These are phyloP conservation scores for Entomobrya proxima DNA, from an alignment of 2,888 invertebrate species.

Conservation along the genomic window DNA sequence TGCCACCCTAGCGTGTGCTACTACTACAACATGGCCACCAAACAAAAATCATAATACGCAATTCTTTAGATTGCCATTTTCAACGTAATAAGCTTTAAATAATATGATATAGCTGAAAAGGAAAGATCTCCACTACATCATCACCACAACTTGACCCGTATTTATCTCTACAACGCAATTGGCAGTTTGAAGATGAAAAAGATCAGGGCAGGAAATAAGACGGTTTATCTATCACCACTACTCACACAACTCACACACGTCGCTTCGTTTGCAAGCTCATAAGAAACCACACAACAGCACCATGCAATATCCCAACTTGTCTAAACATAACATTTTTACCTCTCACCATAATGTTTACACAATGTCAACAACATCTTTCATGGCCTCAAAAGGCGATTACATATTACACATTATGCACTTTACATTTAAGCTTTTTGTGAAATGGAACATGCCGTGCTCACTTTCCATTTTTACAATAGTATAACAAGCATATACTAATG, in stretches of 20 bases:
- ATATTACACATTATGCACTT: neutral
- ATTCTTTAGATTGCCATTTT: no score
- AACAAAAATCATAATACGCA: no score
- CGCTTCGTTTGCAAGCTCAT: neutral
- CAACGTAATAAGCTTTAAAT: no score
- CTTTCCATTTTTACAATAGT: no score
- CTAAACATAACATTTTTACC: conserved; percentile 64
- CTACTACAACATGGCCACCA: neutral
- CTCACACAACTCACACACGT: conserved; percentile 18
- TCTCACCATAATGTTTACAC: conserved; percentile 65
- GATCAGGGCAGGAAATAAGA: neutral
- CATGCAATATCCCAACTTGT: conserved; percentile 52
- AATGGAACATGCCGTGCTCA: neutral
- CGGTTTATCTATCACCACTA: conserved; percentile 12
- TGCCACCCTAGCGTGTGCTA: conserved; percentile 2
- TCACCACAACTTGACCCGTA: conserved; percentile 25
- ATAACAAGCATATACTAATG: no score
- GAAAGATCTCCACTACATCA: neutral
- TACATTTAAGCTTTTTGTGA: neutral
- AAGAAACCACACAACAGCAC: neutral
- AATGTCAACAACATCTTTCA: conserved; percentile 64
- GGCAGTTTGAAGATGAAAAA: conserved; percentile 25
- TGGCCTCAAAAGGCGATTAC: conserved; percentile 43
- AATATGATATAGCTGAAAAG: neutral
- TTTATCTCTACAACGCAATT: conserved; percentile 14